Evolutionary conservation across 1,140 invertebrate species (phyloP), one percentile per base, ranked within the genome.

Genomic region (Diabrotica virgifera): DNA sequence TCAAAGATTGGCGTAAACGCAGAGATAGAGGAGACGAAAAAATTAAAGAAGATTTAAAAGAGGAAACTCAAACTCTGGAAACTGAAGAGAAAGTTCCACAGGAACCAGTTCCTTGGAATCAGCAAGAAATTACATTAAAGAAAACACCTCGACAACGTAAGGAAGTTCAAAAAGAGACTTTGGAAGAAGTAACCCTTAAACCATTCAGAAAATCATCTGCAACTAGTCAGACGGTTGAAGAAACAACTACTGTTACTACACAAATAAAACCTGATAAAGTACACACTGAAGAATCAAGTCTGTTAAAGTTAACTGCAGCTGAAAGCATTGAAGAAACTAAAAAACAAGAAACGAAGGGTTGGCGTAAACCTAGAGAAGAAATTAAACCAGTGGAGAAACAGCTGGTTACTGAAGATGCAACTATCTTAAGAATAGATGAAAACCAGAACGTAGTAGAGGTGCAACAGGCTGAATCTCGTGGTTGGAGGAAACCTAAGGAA

Each of bases 71-170:
- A 57, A 37, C 6, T 57, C 6, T 9, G 10, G n/a, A 37, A 57
- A n/a, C 10, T 5, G 36, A 36, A n/a, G 36, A 36, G 11, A 57
- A 57, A 57, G 10, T 36, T 36, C 12, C n/a, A n/a, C 55, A 36
- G 11, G 67, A 70, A 67, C 65, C 66, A 62, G 24, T 70, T 46
- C 80, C 81, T 11, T 82, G 81, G 81, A 81, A 73, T 9, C 72
- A 81, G 56, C 76, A 83, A 72, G 76, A 75, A 67, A 75, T 82
- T 36, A 72, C 70, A 14, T 58, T 83, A 6, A 83, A 81, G 65
- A 78, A 76, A 64, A 72, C 77, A 3, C 75, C 73, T 65, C 72
- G 75, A 50, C 68, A 79, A 58, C 74, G 62, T 14, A 82, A 81
- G 69, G 76, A 78, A 70, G 67, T 78, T 37, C 72, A 70, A 0